Percentiles rank a stretch among this genome's conserved stretches.
Conservation (phyloP, 2,888 invertebrate genomes). For the Xanthorhoe spadicearia region DNA sequence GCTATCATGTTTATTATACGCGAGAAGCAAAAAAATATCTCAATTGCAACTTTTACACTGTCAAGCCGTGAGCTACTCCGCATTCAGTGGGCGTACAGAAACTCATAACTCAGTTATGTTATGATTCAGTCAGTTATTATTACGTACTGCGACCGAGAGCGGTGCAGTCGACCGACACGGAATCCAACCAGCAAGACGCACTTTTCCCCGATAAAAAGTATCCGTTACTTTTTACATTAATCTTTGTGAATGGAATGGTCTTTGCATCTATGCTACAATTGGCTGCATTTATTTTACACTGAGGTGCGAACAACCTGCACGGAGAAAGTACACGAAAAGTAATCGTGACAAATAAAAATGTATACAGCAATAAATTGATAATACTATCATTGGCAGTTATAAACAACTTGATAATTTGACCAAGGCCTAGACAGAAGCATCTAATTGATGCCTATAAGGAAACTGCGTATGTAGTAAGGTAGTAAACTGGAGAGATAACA, state of each 20-base stretch:
- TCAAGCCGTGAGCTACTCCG: conserved; percentile 6
- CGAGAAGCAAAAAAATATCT: neutral
- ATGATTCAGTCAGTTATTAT: conserved; percentile 50
- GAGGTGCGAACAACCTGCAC: neutral
- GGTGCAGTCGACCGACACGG: conserved; percentile 24
- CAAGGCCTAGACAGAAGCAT: conserved; percentile 5
- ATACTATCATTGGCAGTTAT: neutral
- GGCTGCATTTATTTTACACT: neutral
- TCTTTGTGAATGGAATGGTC: conserved; percentile 33
- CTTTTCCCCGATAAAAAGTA: conserved; percentile 28
- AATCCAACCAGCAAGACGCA: conserved; percentile 30
- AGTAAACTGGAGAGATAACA: conserved; percentile 23
- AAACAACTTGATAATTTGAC: conserved; percentile 1
- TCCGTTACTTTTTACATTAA: conserved; percentile 37
- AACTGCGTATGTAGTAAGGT: conserved; percentile 4
- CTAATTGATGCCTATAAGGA: conserved; percentile 8
- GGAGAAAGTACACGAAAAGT: conserved; percentile 1
- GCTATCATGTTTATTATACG: neutral
- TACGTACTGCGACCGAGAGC: conserved; percentile 37
- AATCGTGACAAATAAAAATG: neutral
- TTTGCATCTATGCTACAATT: neutral
- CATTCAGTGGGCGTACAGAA: conserved; percentile 31
- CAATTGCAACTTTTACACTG: conserved; percentile 8
- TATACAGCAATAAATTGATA: neutral
- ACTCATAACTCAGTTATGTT: conserved; percentile 49